These are phyloP conservation scores for Plestiodon gilberti DNA, from an alignment of 2,113 vertebrate species.

Conservation along the genomic window DNA sequence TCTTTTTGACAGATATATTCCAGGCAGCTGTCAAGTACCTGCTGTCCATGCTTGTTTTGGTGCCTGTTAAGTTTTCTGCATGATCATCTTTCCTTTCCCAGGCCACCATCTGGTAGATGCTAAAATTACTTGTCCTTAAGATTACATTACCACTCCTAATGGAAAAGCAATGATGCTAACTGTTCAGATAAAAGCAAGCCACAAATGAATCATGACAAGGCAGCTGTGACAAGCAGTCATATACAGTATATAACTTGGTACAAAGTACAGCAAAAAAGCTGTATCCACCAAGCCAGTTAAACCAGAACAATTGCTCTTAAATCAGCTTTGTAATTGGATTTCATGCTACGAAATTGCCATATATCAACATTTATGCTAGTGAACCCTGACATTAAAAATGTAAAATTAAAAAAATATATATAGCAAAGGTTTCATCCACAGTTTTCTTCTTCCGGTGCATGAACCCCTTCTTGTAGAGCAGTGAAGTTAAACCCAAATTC, in stretches of 20 bases:
- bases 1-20: background rate
- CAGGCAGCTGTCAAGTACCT: background rate
- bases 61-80: background rate
- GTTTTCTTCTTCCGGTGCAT: too few relatives aligned
- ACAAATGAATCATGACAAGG: background rate
- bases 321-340: background rate
- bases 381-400: background rate
- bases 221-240: background rate
- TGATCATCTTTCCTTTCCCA: background rate
- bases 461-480: too few relatives aligned
- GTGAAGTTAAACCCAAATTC: too few relatives aligned
- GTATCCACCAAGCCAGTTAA: background rate
- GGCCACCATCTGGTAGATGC: constrained; percentile 7
- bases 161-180: constrained; percentile 17
- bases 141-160: constrained; percentile 11
- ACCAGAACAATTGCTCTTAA: background rate
- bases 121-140: constrained; percentile 17
- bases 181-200: background rate
- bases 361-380: background rate
- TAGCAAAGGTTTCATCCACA: too few relatives aligned
- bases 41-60: background rate
- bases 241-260: background rate
- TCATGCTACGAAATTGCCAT: background rate
- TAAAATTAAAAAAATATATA: background rate
- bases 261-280: background rate